Evolutionary conservation across 2,797 vertebrate species (phyloP), one percentile per base, ranked within the genome.

Genomic region (Leptatherina wallacei): DNA sequence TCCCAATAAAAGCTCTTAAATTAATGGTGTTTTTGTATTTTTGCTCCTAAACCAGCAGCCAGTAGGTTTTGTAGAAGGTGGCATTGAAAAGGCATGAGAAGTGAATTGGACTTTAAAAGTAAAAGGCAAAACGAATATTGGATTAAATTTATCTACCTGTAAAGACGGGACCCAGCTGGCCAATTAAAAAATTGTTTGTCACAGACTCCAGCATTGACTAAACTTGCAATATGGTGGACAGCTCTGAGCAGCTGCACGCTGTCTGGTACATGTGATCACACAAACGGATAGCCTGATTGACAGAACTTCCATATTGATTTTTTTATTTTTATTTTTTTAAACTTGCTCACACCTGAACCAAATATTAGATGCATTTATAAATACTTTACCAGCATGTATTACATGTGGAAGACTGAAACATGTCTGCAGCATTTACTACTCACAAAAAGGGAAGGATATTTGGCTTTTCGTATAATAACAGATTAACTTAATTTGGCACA

Each of bases 1-100:
- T 64, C 42, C 58, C 61, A 93, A 91, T 93, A 92, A 93, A 94
- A 87, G 27, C 60, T 78, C 69, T 85, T 63, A 60, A 77, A 83
- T 8, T 27, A 4, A 20, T 47, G 9, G 24, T 4, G 42, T 67
- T 33, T 69, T 38, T 58, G 16, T 78, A 54, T 81, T 44, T 72
- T 9, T 83, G 27, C 85, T 77, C 38, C 51, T 32, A n/a, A 59
- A 18, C 38, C 63, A 49, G 49, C 59, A 75, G 60, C 64, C 61
- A 66, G 64, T 68, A 8, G 40, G 12, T 75, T 84, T 87, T 73
- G 83, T 61, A 64, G 42, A 81, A 88, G 86, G 77, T 73, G 52
- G 57, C 72, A 66, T 24, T 22, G 22, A 60, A 38, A 60, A 4
- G 2, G 38, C 38, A 40, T 40, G 38, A 11, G 40, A 18, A 18